Percentiles rank a stretch among this genome's conserved stretches.
Evolutionary conservation across 2,888 invertebrate genomes (phyloP).

Genomic region (Sturmia bella): DNA sequence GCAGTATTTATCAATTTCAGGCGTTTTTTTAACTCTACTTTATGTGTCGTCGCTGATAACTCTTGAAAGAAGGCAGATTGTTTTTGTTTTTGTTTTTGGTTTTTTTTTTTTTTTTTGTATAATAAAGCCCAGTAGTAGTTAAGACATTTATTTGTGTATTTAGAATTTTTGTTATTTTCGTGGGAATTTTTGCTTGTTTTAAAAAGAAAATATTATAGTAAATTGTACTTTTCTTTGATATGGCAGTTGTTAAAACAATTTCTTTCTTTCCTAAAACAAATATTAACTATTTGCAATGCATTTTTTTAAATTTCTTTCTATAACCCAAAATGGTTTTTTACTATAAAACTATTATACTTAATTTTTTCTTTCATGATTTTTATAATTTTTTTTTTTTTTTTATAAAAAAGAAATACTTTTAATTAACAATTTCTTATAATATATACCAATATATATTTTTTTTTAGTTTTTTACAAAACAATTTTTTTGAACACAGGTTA

Average conservation of each 20-base stretch:
- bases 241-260: slow-evolving; percentile 60
- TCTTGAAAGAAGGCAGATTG: too few relatives aligned
- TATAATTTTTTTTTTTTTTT: slow-evolving; percentile 27
- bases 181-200: slow-evolving; percentile 17
- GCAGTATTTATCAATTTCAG: too few relatives aligned
- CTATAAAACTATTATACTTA: slow-evolving; percentile 31
- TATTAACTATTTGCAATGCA: slow-evolving; percentile 43
- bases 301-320: slow-evolving; percentile 33
- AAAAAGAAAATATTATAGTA: slow-evolving; percentile 47
- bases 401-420: slow-evolving; percentile 57
- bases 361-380: slow-evolving; percentile 8
- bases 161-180: background rate
- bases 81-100: too few relatives aligned
- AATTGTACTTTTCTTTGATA: slow-evolving; percentile 69
- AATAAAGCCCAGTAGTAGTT: slow-evolving; percentile 37
- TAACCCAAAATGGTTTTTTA: slow-evolving; percentile 28
- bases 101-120: background rate
- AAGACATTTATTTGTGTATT: slow-evolving; percentile 14
- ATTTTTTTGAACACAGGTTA: slow-evolving; percentile 69
- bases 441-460: slow-evolving; percentile 18
- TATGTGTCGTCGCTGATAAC: too few relatives aligned
- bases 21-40: too few relatives aligned
- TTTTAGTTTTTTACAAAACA: slow-evolving; percentile 7
- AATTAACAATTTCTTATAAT: slow-evolving; percentile 47
- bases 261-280: slow-evolving; percentile 54